Base-by-base conservation (phyloP, 2,888 invertebrate genomes). In the Epinotia nisella region DNA sequence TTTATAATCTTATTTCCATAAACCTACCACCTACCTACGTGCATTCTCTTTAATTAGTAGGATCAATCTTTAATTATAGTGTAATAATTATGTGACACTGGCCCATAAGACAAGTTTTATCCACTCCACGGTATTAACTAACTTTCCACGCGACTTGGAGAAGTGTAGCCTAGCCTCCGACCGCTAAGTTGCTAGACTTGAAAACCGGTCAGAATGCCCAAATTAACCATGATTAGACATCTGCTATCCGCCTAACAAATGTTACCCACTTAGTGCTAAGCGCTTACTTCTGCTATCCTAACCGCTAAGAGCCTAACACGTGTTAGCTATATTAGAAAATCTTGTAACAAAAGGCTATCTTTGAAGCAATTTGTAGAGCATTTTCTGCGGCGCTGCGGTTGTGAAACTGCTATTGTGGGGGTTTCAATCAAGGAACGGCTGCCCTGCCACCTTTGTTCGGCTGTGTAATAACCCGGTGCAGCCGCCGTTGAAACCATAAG, bases 321-420 rank as follows among this genome's bases (percentile, higher is more conserved):
- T 70, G 62, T 65, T 39, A 49, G 15, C 19, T 49, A 49, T 49
- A 49, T 64, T 70, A 45, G 56, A 55, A 70, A 56, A 35, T 49
- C 45, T 58, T 65, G 58, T 17, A 65, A 58, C 21, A 64, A 65
- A 65, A 49, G 17, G 49, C 59, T 13, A 53, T 67, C 59, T 59
- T 66, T 59, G 15, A 71, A 39, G 64, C 21, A 56, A 70, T 55
- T 70, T 61, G 39, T 17, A 45, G 70, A 29, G 45, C 55, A 70
- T 70, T 70, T 70, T 62, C 61, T 64, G 66, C 66, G 21, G n/a
- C 55, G 41, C 21, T 56, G 62, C 70, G 62, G 62, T 64, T 64
- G 45, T 45, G 45, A 55, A 56, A 64, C 17, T 49, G 55, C 62
- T 64, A 56, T 64, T 70, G 61, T 69, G 53, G n/a, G 60, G 61